Base-by-base conservation (phyloP, 2,888 invertebrate genomes). In the Spodoptera exigua region DNA sequence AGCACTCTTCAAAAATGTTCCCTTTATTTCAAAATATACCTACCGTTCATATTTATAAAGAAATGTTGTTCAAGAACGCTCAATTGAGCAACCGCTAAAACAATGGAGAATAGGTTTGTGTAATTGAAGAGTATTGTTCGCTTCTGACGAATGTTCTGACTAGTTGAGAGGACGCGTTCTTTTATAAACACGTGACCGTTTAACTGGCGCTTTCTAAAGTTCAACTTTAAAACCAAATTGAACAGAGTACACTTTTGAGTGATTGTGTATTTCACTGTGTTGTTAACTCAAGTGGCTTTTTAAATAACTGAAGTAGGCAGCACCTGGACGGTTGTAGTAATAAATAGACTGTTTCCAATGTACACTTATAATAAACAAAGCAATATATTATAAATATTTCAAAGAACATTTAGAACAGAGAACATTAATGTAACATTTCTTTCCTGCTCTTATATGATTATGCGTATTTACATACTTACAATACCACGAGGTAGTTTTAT, bases 41-140 rank as follows among this genome's bases (percentile, higher is more conserved):
- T 64, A 52, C 21, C 44, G 34, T 60, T 60, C 43, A 66, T 44
- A 55, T 64, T 70, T 62, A 41, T 13, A 61, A 46, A 61, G 52
- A 62, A 74, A 47, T 59, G 45, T 61, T 63, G 32, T 62, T 56
- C 27, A 45, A 40, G 67, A 60, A 81, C 84, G 82, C 82, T 81
- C 86, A 90, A 86, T 87, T 89, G 89, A 89, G 84, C 89, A 89
- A 80, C 82, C 66, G 69, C 69, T 63, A 64, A 68, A 76, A 81
- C 77, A 79, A 70, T 71, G 61, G 35, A 27, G 44, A 41, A 70
- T 60, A 48, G 47, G 49, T 61, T 40, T 52, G 55, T 64, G 46
- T 58, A 27, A 44, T 35, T 61, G 13, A 10, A 18, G n/a, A n/a
- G 16, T 45, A 66, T 57, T 63, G 49, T 69, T 64, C 46, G 36